A percentile compares a stretch with the other conserved stretches of the same genome.
Conservation (phyloP, 2,113 vertebrate genomes). For the Embiotoca jacksoni region DNA sequence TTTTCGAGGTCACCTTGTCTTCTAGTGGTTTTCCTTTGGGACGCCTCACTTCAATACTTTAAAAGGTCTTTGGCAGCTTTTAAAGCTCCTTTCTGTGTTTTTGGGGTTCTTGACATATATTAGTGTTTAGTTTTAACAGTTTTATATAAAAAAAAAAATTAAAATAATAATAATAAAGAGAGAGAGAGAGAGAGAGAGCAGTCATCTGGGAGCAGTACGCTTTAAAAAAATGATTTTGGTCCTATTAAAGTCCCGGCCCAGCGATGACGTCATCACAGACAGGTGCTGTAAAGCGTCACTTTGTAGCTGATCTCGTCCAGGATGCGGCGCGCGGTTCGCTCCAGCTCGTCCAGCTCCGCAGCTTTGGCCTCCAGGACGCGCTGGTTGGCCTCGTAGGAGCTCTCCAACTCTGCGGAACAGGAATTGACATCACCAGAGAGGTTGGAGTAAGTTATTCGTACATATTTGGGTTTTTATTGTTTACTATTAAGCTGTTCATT, state of each 20-base stretch:
- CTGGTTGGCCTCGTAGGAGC: constrained; percentile 90
- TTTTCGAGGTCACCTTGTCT: constrained; percentile 64
- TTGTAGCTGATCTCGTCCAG: constrained; percentile 92
- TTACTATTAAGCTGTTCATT: too few relatives aligned
- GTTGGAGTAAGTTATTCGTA: too few relatives aligned
- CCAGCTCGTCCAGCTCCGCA: constrained; percentile 86
- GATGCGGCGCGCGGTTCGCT: constrained; percentile 85
- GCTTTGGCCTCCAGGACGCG: constrained; percentile 90
- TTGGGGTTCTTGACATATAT: constrained; percentile 26
- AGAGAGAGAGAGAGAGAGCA: too few relatives aligned
- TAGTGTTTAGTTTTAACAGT: constrained; percentile 21
- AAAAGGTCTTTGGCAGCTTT: constrained; percentile 35
- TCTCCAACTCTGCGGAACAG: constrained; percentile 88
- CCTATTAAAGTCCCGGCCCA: constrained; percentile 3
- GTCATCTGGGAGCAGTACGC: neutral
- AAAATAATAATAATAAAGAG: too few relatives aligned
- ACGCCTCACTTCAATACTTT: constrained; percentile 23
- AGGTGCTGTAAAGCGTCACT: constrained; percentile 93
- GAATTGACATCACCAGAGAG: too few relatives aligned
- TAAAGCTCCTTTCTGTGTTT: constrained; percentile 8
- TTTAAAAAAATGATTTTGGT: constrained; percentile 1
- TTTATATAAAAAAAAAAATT: neutral
- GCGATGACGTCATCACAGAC: constrained; percentile 70
- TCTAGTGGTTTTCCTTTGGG: constrained; percentile 56
- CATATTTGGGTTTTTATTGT: too few relatives aligned